phyloP scores from a whole-genome alignment of 2,888 invertebrate genomes.

The Trachelus iudaicus region DNA sequence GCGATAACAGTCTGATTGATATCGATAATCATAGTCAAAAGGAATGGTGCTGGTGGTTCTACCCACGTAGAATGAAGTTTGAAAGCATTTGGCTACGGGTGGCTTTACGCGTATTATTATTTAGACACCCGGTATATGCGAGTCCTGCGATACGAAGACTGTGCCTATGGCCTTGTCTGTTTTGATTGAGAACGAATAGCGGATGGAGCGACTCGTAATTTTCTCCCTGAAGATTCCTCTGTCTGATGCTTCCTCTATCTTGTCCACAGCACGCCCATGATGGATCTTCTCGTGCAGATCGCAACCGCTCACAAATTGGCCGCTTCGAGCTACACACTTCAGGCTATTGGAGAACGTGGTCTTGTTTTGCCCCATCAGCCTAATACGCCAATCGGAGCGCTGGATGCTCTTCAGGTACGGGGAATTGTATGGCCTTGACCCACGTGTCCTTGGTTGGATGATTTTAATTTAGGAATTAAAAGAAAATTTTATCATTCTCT shows the following conservation, averaged over 20 bases:
- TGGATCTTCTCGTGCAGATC: slow-evolving; percentile 80
- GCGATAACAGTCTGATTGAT: not conserved
- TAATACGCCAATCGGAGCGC: slow-evolving; percentile 77
- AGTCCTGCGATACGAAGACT: not conserved
- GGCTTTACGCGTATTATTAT: not conserved
- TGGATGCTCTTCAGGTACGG: slow-evolving; percentile 67
- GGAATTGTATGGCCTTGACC: not conserved
- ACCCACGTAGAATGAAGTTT: not conserved
- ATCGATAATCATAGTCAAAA: not conserved
- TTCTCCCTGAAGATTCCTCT: not conserved
- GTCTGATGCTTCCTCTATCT: not conserved
- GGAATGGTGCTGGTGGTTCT: not conserved
- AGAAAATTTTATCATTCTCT: not conserved
- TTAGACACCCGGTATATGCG: not conserved
- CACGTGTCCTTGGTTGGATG: not conserved
- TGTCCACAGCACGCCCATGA: slow-evolving; percentile 76
- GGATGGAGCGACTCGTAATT: not conserved
- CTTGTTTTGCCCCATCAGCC: slow-evolving; percentile 77
- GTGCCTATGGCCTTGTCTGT: not conserved
- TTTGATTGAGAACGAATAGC: not conserved
- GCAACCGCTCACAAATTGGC: slow-evolving; percentile 76
- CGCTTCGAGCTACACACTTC: slow-evolving; percentile 75
- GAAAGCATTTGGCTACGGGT: not conserved
- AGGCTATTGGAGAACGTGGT: slow-evolving; percentile 72
- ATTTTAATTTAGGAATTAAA: not conserved